Base-by-base conservation (phyloP, 2,797 vertebrate genomes). In the Neopelma chrysocephalum region DNA sequence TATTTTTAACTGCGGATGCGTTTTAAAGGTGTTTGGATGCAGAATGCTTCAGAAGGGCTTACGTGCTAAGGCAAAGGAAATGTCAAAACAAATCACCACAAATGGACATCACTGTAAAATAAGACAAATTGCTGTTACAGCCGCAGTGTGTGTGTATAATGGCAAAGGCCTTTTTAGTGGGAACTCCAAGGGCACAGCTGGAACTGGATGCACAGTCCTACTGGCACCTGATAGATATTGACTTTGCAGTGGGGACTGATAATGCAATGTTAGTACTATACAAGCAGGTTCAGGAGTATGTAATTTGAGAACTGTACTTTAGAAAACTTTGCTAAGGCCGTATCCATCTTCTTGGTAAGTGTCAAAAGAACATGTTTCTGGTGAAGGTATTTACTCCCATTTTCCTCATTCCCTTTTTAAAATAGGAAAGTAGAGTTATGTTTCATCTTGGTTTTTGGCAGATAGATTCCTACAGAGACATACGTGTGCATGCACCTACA, bases 31-130 rank as follows among this genome's bases (percentile, higher is more conserved):
- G 72, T 79, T 94, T 93, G 40, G 68, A 34, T 87, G 53, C 86
- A 82, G 87, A 95, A 93, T 65, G 18, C 58, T 94, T 96, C 47
- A 87, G 83, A 91, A 95, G 81, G 66, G 69, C 53, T 83, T 72
- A 18, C 62, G 58, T 87, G 51, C 66, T 54, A 69, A 95, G 85
- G 73, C 88, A 88, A 65, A 87, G 40, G 87, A 86, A 93, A 58
- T 56, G 66, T 96, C 95, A 97, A 86, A 96, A 91, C 72, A 90
- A 96, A 95, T 97, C 86, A 82, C 79, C 83, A 78, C 38, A 96
- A 96, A 89, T 84, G 54, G 64, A 96, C 80, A 76, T 96, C 81
- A 60, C 66, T 72, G 47, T 89, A 87, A 91, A 92, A 94, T 68
- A 57, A 83, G 83, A 89, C 87, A 93, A 95, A 93, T 94, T 92